A percentile compares a stretch with the other conserved stretches of the same genome.
These are phyloP conservation scores for Pomatorhinus ruficollis DNA, from an alignment of 2,113 vertebrate species.

Conservation along the genomic window DNA sequence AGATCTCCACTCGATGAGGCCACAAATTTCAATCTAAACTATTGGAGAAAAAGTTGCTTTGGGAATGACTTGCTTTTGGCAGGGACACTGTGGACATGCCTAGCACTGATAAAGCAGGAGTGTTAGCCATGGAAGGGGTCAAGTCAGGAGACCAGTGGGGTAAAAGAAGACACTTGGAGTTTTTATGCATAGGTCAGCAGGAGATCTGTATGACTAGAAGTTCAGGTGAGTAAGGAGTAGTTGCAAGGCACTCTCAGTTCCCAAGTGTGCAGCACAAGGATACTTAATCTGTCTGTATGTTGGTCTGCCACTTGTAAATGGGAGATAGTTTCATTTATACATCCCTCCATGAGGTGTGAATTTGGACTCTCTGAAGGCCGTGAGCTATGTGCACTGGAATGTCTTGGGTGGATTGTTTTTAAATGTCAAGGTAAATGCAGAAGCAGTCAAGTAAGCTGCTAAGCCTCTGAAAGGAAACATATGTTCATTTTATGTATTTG, in stretches of 20 bases:
- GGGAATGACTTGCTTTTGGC: not conserved
- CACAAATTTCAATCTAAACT: not conserved
- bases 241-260: not conserved
- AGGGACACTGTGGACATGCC: rapidly evolving
- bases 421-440: not conserved
- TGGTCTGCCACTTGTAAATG: not conserved
- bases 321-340: not conserved
- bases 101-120: not conserved
- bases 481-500: not conserved
- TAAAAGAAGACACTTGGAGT: not conserved
- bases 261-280: not conserved
- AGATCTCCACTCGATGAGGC: not conserved
- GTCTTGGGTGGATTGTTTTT: not conserved
- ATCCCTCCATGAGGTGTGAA: not conserved
- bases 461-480: not conserved
- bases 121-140: not conserved
- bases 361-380: not conserved
- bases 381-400: not conserved
- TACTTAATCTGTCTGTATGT: not conserved
- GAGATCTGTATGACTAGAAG: not conserved
- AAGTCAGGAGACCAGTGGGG: not conserved
- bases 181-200: not conserved
- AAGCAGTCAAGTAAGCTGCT: not conserved
- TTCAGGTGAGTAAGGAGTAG: not conserved
- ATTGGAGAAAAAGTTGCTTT: not conserved